Conservation (phyloP, 2,113 vertebrate genomes). For the Melanocharis versteri region DNA sequence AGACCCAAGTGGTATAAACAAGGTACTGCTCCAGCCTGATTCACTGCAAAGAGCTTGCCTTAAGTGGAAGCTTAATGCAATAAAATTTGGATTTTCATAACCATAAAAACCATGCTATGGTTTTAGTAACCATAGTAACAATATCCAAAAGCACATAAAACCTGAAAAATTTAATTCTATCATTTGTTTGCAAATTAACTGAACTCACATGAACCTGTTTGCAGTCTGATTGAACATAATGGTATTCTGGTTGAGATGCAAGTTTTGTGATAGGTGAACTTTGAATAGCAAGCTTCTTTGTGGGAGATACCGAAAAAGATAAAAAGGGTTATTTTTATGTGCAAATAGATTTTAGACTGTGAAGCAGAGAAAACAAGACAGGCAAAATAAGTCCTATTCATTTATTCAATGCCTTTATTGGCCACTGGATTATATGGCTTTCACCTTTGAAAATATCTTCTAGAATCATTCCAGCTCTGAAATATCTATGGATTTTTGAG, state of each 20-base stretch:
- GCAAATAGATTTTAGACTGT: not conserved
- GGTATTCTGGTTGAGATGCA: not conserved
- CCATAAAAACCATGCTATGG: not conserved
- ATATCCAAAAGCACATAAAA: not conserved
- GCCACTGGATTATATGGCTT: not conserved
- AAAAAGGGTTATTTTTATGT: not conserved
- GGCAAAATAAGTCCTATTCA: not conserved
- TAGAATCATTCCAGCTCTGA: not conserved
- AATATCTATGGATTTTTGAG: not conserved
- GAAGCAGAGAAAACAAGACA: not conserved
- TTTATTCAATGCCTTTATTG: not conserved
- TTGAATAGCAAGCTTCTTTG: not conserved
- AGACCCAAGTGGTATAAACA: not conserved
- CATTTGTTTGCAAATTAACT: not conserved
- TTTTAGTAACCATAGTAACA: not conserved
- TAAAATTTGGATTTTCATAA: not conserved
- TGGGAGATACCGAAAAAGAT: not conserved
- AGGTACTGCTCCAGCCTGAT: not conserved
- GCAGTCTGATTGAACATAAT: not conserved
- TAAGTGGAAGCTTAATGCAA: not conserved
- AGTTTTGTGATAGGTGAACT: not conserved
- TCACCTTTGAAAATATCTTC: not conserved
- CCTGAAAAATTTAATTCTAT: not conserved
- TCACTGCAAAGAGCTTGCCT: not conserved
- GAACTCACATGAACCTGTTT: not conserved